Base-by-base conservation (phyloP, 2,797 vertebrate species). In the Novumbra hubbsi region DNA sequence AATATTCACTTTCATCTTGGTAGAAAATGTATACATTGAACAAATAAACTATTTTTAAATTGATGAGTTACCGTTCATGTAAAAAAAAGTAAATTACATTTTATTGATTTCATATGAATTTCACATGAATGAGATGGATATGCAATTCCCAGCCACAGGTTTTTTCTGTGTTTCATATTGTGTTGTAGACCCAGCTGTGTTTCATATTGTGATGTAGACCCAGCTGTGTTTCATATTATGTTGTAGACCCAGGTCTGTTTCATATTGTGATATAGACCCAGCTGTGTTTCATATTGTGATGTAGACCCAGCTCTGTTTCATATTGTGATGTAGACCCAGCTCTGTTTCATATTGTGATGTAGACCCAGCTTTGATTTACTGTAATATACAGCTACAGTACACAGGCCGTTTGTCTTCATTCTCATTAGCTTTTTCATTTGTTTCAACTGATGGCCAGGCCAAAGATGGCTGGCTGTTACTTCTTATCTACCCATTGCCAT, bases 391-490 rank as follows among this genome's bases (percentile, higher is more conserved):
- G 32, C 32, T 34, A 34, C 5, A 34, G 32, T 34, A 34, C 5
- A 34, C 32, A 5, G 32, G 32, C 55, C 70, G 50, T 34, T 34
- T 2, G 32, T 34, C 32, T 5, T 34, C 32, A 34, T 34, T 34
- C 32, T 34, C 32, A 70, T 45, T 49, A 1, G 63, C 63, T 41
- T 21, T 57, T 5, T 17, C 66, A 65, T 38, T 68, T 70, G 41
- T 21, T 21, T 49, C 64, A 66, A 65, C 63, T 30, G 21, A 63
- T 14, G 21, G 38, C 27, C 68, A 48, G 32, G 32, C 11, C 3
- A 70, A 21, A 19, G 62, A 45, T 73, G 62, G 50, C 50, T 52
- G 50, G 50, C 50, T 52, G 19, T 52, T 52, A 52, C 17, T n/a
- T 52, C 2, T 17, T 27, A 15, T 67, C 4, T 49, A 17, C 28